Percentiles rank a stretch among this genome's conserved stretches.
phyloP scores from a whole-genome alignment of 2,888 invertebrate genomes.

The Aphodius granarius region DNA sequence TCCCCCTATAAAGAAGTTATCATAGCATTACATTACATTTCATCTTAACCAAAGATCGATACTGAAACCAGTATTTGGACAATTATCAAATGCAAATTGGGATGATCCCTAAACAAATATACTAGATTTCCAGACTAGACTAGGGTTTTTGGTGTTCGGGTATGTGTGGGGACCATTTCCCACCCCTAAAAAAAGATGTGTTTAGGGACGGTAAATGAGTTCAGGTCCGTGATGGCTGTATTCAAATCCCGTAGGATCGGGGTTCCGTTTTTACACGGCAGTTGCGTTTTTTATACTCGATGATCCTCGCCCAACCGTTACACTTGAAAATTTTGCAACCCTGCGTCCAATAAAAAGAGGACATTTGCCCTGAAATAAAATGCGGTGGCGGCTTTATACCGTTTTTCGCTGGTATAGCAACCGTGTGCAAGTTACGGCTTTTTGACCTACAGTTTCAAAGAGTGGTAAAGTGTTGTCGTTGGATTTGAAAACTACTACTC shows the following conservation, averaged over 20 bases:
- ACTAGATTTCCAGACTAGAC: no score
- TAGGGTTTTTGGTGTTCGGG: background rate
- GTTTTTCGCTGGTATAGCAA: background rate
- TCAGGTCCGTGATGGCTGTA: conserved; percentile 28
- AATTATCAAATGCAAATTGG: no score
- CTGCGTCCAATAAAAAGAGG: background rate
- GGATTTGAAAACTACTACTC: background rate
- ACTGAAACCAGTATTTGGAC: no score
- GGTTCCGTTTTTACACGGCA: conserved; percentile 33
- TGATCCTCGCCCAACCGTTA: conserved; percentile 30
- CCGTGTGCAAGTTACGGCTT: background rate
- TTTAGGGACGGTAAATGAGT: conserved; percentile 11
- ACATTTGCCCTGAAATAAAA: background rate
- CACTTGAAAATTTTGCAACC: background rate
- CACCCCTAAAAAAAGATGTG: background rate
- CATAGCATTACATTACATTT: background rate
- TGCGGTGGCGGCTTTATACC: background rate
- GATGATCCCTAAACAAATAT: no score
- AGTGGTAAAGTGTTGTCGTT: background rate
- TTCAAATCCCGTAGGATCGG: conserved; percentile 35
- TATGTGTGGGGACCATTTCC: background rate
- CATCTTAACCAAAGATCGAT: no score
- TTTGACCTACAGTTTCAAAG: no score
- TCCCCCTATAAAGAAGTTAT: background rate
- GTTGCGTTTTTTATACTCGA: conserved; percentile 31